Base-by-base conservation (phyloP, 2,888 invertebrate genomes). In the Candidula unifasciata region DNA sequence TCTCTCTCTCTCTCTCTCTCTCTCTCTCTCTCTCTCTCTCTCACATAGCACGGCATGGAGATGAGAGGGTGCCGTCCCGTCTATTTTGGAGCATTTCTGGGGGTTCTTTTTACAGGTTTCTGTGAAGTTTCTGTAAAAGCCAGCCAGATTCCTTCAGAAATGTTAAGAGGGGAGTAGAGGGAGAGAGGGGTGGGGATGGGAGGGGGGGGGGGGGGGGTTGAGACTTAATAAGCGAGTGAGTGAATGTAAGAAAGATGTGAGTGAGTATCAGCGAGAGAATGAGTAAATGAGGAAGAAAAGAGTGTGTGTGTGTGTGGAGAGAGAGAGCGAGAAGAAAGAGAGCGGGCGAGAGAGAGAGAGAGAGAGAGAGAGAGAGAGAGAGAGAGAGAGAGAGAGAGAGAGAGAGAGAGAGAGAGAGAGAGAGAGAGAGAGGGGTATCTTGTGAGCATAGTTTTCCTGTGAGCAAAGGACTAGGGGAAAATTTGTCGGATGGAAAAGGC, bases 351-450 rank as follows among this genome's bases (percentile, higher is more conserved):
- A 10, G 44, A 10, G 44, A 10, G 44, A 13, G 13, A 1, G 6
- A 10, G 44, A 44, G 6, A 13, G 13, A 0, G 44, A 44, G 44
- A 44, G 1, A 37, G 24, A 35, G 44, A 35, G 35, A 35, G 73
- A 35, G 73, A 44, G 33, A 13, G 37, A 21, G 44, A 44, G 44
- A 44, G 44, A 44, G 44, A 44, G 44, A 44, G 44, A 44, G 44
- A 44, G 44, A 44, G 44, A 44, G 44, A 44, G 44, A 44, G 44
- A 44, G 44, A 0, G 44, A 44, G 44, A 44, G 44, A 44, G 44
- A 44, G 44, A 44, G 27, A 30, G 76, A 76, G 76, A 76, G 21
- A 79, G 5, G 18, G 79, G 66, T 30, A 79, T 64, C 37, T 44
- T 27, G 66, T 68, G 52, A 44, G 79, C 27, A 79, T n/a, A n/a